Evolutionary conservation across 2,888 invertebrate species (phyloP).

Genomic region (Sympetrum striolatum): DNA sequence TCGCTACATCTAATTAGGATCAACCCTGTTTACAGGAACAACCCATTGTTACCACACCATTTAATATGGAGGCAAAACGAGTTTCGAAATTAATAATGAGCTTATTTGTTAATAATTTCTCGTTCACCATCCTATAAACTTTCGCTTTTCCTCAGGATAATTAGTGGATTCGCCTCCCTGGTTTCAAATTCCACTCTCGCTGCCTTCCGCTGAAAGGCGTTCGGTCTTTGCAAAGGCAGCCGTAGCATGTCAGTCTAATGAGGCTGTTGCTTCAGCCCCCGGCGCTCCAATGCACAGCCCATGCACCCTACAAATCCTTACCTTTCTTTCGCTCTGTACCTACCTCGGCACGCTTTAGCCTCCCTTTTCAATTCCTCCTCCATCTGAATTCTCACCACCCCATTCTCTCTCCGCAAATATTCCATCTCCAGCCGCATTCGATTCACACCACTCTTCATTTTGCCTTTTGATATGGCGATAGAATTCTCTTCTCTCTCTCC

Average conservation of each 20-base stretch:
- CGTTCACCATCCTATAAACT: not conserved
- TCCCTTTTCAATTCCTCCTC: not conserved
- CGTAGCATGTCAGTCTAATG: not conserved
- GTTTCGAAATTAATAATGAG: too few relatives aligned
- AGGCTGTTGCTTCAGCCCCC: not conserved
- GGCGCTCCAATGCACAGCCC: not conserved
- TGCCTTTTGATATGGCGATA: not conserved
- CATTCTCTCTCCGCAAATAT: not conserved
- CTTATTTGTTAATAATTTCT: not conserved
- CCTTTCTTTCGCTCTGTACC: not conserved
- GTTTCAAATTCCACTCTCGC: not conserved
- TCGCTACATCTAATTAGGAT: too few relatives aligned
- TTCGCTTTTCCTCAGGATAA: not conserved
- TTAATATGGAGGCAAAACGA: too few relatives aligned
- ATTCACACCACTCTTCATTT: not conserved
- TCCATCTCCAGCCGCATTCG: not conserved
- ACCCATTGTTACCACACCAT: too few relatives aligned
- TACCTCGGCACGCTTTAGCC: not conserved
- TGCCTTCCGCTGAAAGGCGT: not conserved
- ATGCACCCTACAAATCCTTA: not conserved
- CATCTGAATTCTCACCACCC: not conserved
- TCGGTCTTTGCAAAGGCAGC: not conserved
- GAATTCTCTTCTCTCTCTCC: not conserved
- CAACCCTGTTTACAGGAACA: too few relatives aligned
- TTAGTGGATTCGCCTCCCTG: not conserved